phyloP scores from a whole-genome alignment of 1,140 invertebrate species.

The Stratiolaelaps scimitus region DNA sequence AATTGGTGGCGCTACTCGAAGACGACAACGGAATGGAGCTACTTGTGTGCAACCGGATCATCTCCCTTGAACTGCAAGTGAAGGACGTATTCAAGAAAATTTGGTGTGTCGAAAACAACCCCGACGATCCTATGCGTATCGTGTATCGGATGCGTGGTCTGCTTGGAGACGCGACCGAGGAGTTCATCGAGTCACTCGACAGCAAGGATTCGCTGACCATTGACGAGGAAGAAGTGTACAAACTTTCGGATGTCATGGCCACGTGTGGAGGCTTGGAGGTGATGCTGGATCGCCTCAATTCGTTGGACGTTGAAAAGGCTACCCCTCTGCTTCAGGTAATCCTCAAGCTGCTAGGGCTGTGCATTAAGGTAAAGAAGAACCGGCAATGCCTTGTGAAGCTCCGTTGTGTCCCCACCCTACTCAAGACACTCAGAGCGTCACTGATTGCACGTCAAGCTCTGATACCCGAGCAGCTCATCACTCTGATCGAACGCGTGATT shows the following conservation, averaged over 20 bases:
- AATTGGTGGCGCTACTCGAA: slow-evolving; percentile 83
- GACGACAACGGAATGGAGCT: slow-evolving; percentile 98
- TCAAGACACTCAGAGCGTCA: slow-evolving; percentile 42
- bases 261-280: slow-evolving; percentile 75
- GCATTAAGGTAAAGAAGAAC: slow-evolving; percentile 55
- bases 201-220: slow-evolving; percentile 75
- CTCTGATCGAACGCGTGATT: slow-evolving; percentile 84
- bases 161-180: slow-evolving; percentile 92
- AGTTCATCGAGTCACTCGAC: slow-evolving; percentile 88
- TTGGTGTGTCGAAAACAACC: slow-evolving; percentile 65
- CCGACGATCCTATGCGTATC: slow-evolving; percentile 76
- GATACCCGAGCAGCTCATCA: slow-evolving; percentile 38
- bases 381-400: slow-evolving; percentile 42
- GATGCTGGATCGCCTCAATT: slow-evolving; percentile 50
- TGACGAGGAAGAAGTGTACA: slow-evolving; percentile 86
- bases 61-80: slow-evolving; percentile 84
- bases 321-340: slow-evolving; percentile 67
- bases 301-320: slow-evolving; percentile 55
- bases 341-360: slow-evolving; percentile 66
- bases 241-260: slow-evolving; percentile 59
- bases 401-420: slow-evolving; percentile 41
- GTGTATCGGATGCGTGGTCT: slow-evolving; percentile 96
- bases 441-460: slow-evolving; percentile 36
- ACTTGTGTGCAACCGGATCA: slow-evolving; percentile 96
- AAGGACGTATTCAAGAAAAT: slow-evolving; percentile 57